Conservation (phyloP, 2,113 vertebrate genomes). For the Tyto alba region DNA sequence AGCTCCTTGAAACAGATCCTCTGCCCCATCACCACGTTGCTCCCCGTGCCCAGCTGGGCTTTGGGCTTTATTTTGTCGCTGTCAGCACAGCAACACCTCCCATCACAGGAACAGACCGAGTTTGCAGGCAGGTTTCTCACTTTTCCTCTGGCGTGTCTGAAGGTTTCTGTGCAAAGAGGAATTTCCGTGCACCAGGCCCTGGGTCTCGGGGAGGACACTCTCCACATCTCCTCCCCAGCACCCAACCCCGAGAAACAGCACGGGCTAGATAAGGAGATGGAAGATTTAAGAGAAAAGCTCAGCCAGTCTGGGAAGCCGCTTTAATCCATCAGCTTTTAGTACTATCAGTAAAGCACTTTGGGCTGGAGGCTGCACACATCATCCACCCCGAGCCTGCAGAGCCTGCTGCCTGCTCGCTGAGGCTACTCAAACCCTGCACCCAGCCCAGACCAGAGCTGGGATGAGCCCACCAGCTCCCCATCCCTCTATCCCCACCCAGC, state of each 20-base stretch:
- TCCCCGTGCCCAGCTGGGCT: background rate
- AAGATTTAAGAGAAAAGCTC: background rate
- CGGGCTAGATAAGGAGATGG: no score
- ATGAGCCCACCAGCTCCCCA: background rate
- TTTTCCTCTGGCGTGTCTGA: background rate
- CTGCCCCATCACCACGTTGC: accelerated
- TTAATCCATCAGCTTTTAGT: background rate
- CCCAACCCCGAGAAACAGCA: background rate
- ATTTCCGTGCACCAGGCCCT: background rate
- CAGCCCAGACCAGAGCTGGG: background rate
- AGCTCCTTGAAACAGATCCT: background rate
- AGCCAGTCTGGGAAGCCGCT: background rate
- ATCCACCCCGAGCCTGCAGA: background rate
- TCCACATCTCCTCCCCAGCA: background rate
- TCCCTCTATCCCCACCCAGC: background rate
- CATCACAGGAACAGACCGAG: accelerated
- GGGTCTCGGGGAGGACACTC: background rate
- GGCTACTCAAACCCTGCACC: background rate
- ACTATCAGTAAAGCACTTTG: background rate
- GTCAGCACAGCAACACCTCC: background rate
- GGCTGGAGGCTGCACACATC: background rate
- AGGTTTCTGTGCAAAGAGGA: background rate
- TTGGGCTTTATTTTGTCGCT: background rate
- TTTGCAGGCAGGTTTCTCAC: background rate
- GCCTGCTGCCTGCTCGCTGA: background rate